Evolutionary conservation across 2,888 invertebrate species (phyloP), one percentile per base, ranked within the genome.

Genomic region (Cynaeus angustus): DNA sequence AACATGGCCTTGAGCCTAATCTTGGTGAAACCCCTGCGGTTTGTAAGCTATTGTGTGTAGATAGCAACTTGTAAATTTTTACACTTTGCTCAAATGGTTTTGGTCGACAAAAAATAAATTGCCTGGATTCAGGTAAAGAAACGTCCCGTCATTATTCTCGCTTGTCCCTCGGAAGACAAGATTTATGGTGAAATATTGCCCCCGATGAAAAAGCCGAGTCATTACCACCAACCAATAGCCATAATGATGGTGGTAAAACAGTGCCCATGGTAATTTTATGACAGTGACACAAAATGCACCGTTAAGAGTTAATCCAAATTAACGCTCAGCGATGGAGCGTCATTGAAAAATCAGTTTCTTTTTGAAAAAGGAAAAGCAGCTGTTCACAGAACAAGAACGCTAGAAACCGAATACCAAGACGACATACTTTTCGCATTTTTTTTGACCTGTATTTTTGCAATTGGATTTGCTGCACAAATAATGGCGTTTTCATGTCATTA

Each of bases 61-160:
- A 10, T 9, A 50, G 41, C 50, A 65, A 65, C 65, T 46, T 66
- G 66, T 66, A 66, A 55, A 66, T 66, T 66, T 66, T 66, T 46
- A 66, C 66, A 66, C 66, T 64, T 30, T 16, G 16, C 46, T 66
- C 14, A 65, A 53, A 53, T 52, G 65, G 53, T 45, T 65, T 65
- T 7, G 53, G 58, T 43, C 33, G 48, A 66, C 66, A 66, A 66
- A 66, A 66, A 66, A 56, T 66, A 66, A 66, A 66, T 66, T 66
- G 45, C 66, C 66, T 66, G 66, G 26, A 9, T 46, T 38, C 66
- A 55, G 56, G 66, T 55, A 56, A 33, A 66, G 66, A 56, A 56
- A 56, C 26, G 52, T 26, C 16, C 64, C 21, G 52, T 61, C 46
- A 66, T 46, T 55, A 66, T 65, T 52, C 65, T 53, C 46, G 52